Conservation (phyloP, 2,113 vertebrate genomes). For the Myrmophylax atrothorax region DNA sequence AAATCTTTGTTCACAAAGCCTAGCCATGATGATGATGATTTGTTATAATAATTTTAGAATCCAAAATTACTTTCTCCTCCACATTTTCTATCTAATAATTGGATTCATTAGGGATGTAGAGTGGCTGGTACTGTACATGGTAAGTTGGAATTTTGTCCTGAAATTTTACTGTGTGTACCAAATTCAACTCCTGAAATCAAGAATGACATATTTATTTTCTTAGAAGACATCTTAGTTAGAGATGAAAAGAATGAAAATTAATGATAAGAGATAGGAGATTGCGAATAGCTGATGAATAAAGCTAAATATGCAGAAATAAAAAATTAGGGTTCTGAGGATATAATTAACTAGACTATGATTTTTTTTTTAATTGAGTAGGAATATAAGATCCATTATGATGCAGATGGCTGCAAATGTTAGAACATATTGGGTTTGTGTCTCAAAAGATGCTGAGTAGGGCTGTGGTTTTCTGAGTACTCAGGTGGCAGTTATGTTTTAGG, state of each 20-base stretch:
- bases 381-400: neutral
- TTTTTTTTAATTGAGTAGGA: neutral
- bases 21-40: too few relatives aligned
- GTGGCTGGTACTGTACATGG: neutral
- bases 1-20: too few relatives aligned
- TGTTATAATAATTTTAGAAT: neutral
- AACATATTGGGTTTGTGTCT: neutral
- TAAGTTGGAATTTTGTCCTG: neutral
- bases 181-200: neutral
- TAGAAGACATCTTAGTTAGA: neutral
- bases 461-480: neutral
- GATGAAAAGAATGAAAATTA: neutral
- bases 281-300: neutral
- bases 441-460: neutral
- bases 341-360: neutral
- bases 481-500: neutral
- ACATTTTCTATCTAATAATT: neutral
- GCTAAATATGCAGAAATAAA: neutral
- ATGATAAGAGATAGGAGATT: neutral
- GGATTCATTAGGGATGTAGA: neutral
- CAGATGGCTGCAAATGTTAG: neutral
- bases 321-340: neutral
- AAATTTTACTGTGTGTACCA: neutral
- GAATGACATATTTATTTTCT: neutral
- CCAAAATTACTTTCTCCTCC: neutral